Percentiles rank a stretch among this genome's conserved stretches.
phyloP scores from a whole-genome alignment of 1,140 invertebrate species.

The Drosophila biarmipes region DNA sequence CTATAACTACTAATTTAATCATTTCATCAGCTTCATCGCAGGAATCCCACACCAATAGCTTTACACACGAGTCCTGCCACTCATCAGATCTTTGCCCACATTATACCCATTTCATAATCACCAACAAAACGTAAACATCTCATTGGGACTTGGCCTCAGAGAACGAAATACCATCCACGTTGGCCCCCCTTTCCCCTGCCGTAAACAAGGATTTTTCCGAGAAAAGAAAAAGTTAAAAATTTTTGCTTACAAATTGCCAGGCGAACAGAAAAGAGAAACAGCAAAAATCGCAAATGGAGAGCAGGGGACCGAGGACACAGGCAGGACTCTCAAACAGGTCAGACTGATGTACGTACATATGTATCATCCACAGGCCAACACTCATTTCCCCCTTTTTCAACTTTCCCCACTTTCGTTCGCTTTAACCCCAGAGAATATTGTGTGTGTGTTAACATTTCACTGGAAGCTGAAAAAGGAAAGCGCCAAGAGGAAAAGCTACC shows the following conservation, averaged over 20 bases:
- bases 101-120: constrained; percentile 42
- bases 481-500: neutral
- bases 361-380: constrained; percentile 27
- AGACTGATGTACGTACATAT: constrained; percentile 38
- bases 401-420: constrained; percentile 6
- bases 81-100: constrained; percentile 3
- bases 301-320: constrained; percentile 3
- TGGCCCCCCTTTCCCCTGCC: constrained; percentile 17
- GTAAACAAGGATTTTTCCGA: constrained; percentile 4
- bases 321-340: constrained; percentile 42
- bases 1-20: neutral
- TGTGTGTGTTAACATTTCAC: constrained; percentile 10
- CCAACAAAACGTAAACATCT: constrained; percentile 39
- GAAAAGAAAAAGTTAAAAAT: constrained; percentile 63
- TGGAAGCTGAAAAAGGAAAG: neutral
- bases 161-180: constrained; percentile 27
- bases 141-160: constrained; percentile 18
- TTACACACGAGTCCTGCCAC: neutral
- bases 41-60: constrained; percentile 1
- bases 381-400: neutral
- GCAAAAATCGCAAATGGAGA: constrained; percentile 22
- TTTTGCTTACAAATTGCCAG: constrained; percentile 60
- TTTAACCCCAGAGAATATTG: constrained; percentile 28
- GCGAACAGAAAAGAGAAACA: constrained; percentile 49
- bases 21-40: neutral